phyloP scores from a whole-genome alignment of 1,140 invertebrate genomes.

The Chrysomallon squamiferum region DNA sequence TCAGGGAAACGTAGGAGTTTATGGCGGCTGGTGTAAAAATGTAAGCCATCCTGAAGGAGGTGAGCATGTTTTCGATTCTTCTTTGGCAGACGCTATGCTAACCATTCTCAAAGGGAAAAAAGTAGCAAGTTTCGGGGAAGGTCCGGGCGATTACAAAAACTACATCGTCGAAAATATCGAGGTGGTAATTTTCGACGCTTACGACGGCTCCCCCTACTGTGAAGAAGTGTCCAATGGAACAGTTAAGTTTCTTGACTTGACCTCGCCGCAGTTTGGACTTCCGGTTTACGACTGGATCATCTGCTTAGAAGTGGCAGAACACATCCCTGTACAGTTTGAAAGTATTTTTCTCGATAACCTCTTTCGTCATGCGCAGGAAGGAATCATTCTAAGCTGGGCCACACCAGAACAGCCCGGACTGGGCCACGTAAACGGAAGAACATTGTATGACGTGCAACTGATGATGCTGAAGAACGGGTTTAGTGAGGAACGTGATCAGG shows the following conservation, averaged over 20 bases:
- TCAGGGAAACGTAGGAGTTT: not conserved
- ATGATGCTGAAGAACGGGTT: not conserved
- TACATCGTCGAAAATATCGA: too few relatives aligned
- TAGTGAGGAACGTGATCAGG: not conserved
- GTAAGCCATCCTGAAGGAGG: not conserved
- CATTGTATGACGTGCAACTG: not conserved
- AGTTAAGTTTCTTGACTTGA: slow-evolving; percentile 26
- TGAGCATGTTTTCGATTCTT: not conserved
- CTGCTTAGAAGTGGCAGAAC: slow-evolving; percentile 22
- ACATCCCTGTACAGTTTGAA: slow-evolving; percentile 15
- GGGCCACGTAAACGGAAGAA: not conserved
- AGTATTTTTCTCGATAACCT: slow-evolving; percentile 18
- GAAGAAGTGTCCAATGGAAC: slow-evolving; percentile 10
- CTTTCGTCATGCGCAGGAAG: slow-evolving; percentile 13
- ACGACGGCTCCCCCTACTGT: slow-evolving; percentile 17
- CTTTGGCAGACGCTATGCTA: not conserved
- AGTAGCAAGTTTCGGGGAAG: not conserved
- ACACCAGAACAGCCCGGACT: slow-evolving; percentile 7
- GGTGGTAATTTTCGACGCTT: slow-evolving; percentile 15
- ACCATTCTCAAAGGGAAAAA: not conserved
- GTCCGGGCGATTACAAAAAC: not conserved
- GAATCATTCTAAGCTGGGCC: slow-evolving; percentile 22
- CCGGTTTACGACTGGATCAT: slow-evolving; percentile 26
- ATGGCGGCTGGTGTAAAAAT: not conserved
- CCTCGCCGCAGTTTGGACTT: slow-evolving; percentile 23